Base-by-base conservation (phyloP, 2,888 invertebrate genomes). In the Acheta domesticus region DNA sequence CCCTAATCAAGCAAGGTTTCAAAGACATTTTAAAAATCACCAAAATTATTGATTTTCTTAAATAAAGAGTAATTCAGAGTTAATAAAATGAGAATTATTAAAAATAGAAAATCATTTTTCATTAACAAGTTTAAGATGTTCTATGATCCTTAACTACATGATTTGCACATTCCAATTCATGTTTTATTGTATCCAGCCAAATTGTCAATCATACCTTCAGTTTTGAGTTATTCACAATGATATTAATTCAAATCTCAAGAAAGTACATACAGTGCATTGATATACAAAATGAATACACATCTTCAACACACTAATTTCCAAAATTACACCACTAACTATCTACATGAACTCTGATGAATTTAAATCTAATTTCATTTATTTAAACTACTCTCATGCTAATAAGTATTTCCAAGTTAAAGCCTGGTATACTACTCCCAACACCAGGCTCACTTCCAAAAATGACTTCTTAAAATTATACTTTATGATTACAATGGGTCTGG, bases 211-310 rank as follows among this genome's bases (percentile, higher is more conserved):
- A 36, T 36, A 36, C 36, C 36, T 36, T 36, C 36, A 36, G 5
- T 36, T 36, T 36, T 8, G 5, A 4, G 36, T 36, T 8, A 36
- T 5, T 36, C 36, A 36, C 36, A 36, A 36, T 36, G 8, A 36
- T 36, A 36, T 36, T 36, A 36, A 36, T 23, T 3, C 23, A 62
- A 62, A 19, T 62, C n/a, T 62, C 62, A 62, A 36, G 62, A 62
- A 62, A 62, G 62, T 62, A 62, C 62, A 62, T 62, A 62, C 62
- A 62, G n/a, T 62, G n/a, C n/a, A 62, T n/a, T 62, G 14, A 62
- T 62, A n/a, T 62, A 62, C 62, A 62, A n/a, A 62, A 62, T 62
- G 62, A 62, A 62, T 19, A 62, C 62, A 62, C 62, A 62, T 19
- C n/a, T 62, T 62, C 62, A 62, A 62, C n/a, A 36, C 36, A 36